Conservation (phyloP, 2,888 invertebrate genomes). For the Lasioglossum calceatum region DNA sequence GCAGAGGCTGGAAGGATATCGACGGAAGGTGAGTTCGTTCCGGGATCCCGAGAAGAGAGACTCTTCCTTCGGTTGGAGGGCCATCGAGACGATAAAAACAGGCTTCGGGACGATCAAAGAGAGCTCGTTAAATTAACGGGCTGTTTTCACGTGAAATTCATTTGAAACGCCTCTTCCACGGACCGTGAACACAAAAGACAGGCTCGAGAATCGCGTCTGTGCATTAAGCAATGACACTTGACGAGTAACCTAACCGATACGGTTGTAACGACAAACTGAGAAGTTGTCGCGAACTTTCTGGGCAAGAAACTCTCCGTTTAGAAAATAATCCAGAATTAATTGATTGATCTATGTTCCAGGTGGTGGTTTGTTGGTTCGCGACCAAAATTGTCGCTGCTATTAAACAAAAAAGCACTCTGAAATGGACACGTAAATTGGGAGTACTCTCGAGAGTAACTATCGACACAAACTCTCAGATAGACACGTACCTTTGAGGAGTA, state of each 20-base stretch:
- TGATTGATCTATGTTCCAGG: no score
- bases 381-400: no score
- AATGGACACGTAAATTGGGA: no score
- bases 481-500: no score
- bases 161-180: constrained; percentile 30
- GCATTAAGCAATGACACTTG: constrained; percentile 7
- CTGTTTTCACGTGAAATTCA: constrained; percentile 61
- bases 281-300: background rate
- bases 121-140: constrained; percentile 60
- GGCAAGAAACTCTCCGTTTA: no score
- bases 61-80: constrained; percentile 7
- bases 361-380: no score
- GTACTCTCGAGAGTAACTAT: no score
- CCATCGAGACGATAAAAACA: constrained; percentile 48
- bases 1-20: constrained; percentile 36
- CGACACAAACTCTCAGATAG: no score
- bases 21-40: constrained; percentile 25
- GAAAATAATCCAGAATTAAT: no score
- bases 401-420: no score
- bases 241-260: background rate
- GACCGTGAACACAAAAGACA: constrained; percentile 5
- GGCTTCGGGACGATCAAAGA: constrained; percentile 58
- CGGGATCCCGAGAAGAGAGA: constrained; percentile 10
- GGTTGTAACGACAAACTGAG: background rate
- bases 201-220: constrained; percentile 7